A percentile compares a stretch with the other conserved stretches of the same genome.
Evolutionary conservation across 30 jellyfish, hydroid and myxozoan genomes (phyloP).

Genomic region (Calvadosia cruxmelitensis): DNA sequence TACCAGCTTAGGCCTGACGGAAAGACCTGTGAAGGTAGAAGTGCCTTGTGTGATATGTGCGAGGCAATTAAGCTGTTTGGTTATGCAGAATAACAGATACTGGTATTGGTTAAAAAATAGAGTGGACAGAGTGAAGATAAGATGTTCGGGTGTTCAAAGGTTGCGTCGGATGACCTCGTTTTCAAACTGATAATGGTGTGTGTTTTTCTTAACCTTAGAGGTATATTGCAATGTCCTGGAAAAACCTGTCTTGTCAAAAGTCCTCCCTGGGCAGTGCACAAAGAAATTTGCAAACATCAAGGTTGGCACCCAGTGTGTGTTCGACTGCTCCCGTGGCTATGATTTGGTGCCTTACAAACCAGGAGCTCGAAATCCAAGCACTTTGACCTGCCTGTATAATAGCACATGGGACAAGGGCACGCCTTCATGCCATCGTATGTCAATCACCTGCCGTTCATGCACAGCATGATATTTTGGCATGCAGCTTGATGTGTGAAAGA

Average conservation of each 20-base stretch:
- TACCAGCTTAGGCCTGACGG: constrained; percentile 61
- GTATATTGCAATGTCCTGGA: constrained; percentile 60
- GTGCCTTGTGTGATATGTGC: no score
- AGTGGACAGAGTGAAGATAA: no score
- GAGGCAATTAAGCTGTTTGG: no score
- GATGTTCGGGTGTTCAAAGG: no score
- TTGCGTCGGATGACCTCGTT: no score
- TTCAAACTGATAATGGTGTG: no score
- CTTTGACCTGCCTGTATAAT: constrained; percentile 42
- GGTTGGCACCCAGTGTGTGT: constrained; percentile 58
- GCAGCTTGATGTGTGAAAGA: no score
- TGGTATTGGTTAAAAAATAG: no score
- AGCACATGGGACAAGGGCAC: constrained; percentile 74
- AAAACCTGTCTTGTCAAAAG: constrained; percentile 41
- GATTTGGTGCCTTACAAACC: constrained; percentile 13
- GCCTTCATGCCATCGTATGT: constrained; percentile 84
- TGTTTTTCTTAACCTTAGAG: constrained; percentile 27
- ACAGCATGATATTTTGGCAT: no score
- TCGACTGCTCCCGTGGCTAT: constrained; percentile 62
- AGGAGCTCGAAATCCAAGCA: constrained; percentile 1
- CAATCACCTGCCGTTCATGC: no score
- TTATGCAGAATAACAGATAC: no score
- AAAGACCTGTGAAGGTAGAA: constrained; percentile 79
- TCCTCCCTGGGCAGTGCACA: constrained; percentile 61
- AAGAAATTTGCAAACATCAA: constrained; percentile 54